A percentile compares a stretch with the other conserved stretches of the same genome.
phyloP scores from a whole-genome alignment of 2,888 invertebrate genomes.

The Pheosia tremula region DNA sequence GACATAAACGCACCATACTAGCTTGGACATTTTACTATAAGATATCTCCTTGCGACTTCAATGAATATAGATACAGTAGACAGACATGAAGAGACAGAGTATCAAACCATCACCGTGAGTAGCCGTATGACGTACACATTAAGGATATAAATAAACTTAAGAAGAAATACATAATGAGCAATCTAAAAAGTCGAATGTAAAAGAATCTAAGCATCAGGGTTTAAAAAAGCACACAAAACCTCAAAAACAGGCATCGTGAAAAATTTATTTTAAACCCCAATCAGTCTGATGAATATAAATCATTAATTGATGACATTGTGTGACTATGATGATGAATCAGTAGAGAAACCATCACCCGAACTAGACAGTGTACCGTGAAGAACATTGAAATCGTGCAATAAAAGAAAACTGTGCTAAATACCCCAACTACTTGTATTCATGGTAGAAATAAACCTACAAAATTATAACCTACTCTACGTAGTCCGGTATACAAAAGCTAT shows the following conservation, averaged over 20 bases:
- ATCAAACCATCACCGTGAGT: constrained; percentile 83
- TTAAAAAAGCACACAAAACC: constrained; percentile 16
- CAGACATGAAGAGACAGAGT: constrained; percentile 63
- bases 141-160: constrained; percentile 30
- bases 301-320: constrained; percentile 29
- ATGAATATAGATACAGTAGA: constrained; percentile 49
- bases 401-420: constrained; percentile 63
- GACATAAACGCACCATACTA: constrained; percentile 18
- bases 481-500: constrained; percentile 31
- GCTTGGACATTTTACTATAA: constrained; percentile 30
- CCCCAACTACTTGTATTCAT: constrained; percentile 55
- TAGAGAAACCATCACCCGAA: constrained; percentile 65
- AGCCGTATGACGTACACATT: constrained; percentile 50
- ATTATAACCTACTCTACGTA: constrained; percentile 18
- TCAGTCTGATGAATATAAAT: constrained; percentile 11
- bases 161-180: constrained; percentile 23
- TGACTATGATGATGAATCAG: constrained; percentile 29
- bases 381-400: constrained; percentile 68
- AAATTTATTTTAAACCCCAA: constrained; percentile 29
- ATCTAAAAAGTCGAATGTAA: constrained; percentile 22
- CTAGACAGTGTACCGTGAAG: constrained; percentile 54
- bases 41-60: constrained; percentile 24
- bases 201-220: constrained; percentile 23
- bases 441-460: constrained; percentile 43
- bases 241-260: not conserved